Evolutionary conservation across 2,797 vertebrate genomes (phyloP), one percentile per base, ranked within the genome.

Genomic region (Etheostoma nigrum): DNA sequence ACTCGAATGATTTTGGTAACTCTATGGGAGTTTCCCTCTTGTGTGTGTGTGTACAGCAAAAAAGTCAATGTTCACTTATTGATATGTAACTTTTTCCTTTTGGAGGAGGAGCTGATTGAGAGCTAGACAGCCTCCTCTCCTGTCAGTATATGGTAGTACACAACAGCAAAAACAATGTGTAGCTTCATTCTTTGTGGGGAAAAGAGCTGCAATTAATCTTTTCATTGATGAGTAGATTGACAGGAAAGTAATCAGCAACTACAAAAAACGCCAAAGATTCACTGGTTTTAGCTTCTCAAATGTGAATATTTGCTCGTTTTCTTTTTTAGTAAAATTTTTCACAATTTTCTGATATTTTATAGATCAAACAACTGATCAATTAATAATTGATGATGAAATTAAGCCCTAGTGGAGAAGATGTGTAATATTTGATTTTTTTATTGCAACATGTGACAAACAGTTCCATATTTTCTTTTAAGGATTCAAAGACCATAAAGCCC

Each of bases 121-220:
- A 74, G 64, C 63, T 7, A 62, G 18, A 83, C 55, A 85, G 88
- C 47, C 36, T 52, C 85, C 82, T 85, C 83, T 85, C 30, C 74
- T 87, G 89, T 67, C 65, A 21, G 11, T 4, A 36, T 3, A 1
- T 15, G 58, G 54, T 64, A 74, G 19, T 18, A 47, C 59, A 72
- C 23, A 53, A 16, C 44, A 36, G 40, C 0, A 2, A 40, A 33
- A 51, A 53, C 25, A 14, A 40, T 19, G 3, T 30, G 2, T 3
- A 15, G 16, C 15, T 18, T 42, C 8, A 57, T 33, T 12, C 19
- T 58, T 12, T 12, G 25, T 18, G n/a, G 19, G 21, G 4, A 33
- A 44, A 23, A 33, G 23, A 52, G 45, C 4, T 36, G 18, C 45
- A 52, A 23, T 2, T 19, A 30, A 1, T 42, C 3, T 0, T 14